These are phyloP conservation scores for Proales similis DNA, from an alignment of 1,140 invertebrate species.

Conservation along the genomic window DNA sequence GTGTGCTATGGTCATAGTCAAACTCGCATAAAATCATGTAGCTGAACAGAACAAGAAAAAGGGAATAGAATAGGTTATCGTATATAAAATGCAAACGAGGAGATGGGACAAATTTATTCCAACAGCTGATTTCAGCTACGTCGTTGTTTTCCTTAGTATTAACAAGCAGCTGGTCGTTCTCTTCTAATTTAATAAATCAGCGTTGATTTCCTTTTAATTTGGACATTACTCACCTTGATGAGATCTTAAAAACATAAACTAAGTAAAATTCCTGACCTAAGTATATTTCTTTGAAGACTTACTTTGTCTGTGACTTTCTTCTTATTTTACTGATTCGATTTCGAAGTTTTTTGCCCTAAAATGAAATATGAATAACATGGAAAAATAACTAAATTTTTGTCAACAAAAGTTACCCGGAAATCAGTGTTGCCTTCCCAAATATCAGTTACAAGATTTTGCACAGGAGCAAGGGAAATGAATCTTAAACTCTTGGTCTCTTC, in stretches of 20 bases:
- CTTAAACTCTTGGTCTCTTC: conserved; percentile 27
- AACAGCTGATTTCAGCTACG: conserved; percentile 9
- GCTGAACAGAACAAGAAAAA: conserved; percentile 26
- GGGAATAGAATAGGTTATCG: conserved; percentile 17
- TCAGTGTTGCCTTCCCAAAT: conserved; percentile 37
- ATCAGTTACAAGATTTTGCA: conserved; percentile 36
- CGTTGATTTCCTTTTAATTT: background rate
- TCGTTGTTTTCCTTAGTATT: background rate
- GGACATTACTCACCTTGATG: conserved; percentile 9
- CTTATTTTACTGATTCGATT: too few species aligned
- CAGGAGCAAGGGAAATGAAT: conserved; percentile 20
- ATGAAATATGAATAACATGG: too few species aligned
- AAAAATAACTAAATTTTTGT: too few species aligned
- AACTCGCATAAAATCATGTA: conserved; percentile 37
- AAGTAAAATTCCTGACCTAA: too few species aligned
- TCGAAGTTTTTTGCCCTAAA: conserved; percentile 16
- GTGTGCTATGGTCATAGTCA: conserved; percentile 11
- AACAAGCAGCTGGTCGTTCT: conserved; percentile 15
- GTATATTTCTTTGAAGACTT: too few species aligned
- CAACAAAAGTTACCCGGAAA: too few species aligned
- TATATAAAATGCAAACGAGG: conserved; percentile 32
- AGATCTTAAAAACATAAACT: conserved; percentile 20
- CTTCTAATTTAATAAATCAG: background rate
- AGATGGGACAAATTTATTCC: conserved; percentile 28
- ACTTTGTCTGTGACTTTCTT: too few species aligned